These are phyloP conservation scores for Axis porcinus DNA, from an alignment of 2,113 vertebrate genomes.

Conservation along the genomic window DNA sequence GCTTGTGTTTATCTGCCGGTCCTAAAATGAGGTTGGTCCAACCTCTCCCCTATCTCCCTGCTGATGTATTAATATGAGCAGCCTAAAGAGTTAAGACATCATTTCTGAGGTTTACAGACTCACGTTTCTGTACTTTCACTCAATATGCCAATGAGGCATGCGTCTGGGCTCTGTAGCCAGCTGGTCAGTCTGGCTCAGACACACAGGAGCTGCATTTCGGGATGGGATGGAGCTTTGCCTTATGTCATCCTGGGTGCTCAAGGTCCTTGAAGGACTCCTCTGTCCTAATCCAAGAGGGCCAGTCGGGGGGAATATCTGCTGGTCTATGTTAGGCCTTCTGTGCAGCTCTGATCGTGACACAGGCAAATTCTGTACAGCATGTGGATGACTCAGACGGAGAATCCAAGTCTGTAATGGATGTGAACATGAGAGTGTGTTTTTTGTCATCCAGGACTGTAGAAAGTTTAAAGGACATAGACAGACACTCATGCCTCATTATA, in stretches of 20 bases:
- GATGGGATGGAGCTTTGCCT: background rate
- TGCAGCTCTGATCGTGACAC: rapidly evolving
- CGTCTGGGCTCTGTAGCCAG: background rate
- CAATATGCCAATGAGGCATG: rapidly evolving
- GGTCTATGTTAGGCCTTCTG: rapidly evolving
- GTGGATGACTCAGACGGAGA: background rate
- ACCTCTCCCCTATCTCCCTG: background rate
- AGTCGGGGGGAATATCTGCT: rapidly evolving
- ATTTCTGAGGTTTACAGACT: rapidly evolving
- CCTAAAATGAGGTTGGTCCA: background rate
- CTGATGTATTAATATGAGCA: background rate
- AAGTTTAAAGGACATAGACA: background rate
- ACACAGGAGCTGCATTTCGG: background rate
- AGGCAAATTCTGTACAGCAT: too few species aligned
- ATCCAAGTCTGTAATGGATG: too few species aligned
- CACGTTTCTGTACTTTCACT: rapidly evolving
- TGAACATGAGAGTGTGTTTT: background rate
- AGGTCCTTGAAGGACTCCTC: background rate
- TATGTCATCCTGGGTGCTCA: background rate
- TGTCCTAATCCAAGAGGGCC: too few species aligned
- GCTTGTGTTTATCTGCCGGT: background rate
- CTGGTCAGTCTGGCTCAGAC: background rate
- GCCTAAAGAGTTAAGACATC: background rate
- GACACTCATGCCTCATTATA: too few species aligned
- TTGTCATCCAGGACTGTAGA: background rate